phyloP scores from a whole-genome alignment of 1,140 invertebrate species.

The Drosophila pachea region DNA sequence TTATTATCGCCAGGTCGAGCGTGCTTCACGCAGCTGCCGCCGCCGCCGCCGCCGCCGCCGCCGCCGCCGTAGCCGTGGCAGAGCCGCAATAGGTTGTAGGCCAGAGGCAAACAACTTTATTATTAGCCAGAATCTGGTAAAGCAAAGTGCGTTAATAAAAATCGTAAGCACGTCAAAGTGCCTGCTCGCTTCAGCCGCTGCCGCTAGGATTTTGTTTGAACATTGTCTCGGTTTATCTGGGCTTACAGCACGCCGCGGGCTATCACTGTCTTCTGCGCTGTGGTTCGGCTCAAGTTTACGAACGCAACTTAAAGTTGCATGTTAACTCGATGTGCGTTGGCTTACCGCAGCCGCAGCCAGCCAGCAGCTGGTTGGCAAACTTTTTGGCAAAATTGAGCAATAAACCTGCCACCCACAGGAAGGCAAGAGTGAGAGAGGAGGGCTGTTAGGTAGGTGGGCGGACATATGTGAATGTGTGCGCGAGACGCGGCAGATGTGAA shows the following conservation, averaged over 20 bases:
- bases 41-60: background rate
- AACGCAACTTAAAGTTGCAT: slow-evolving; percentile 74
- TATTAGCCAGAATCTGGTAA: slow-evolving; percentile 51
- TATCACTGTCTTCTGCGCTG: slow-evolving; percentile 20
- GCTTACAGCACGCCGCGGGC: slow-evolving; percentile 47
- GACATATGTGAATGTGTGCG: slow-evolving; percentile 13
- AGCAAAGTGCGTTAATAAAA: slow-evolving; percentile 61
- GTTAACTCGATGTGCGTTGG: slow-evolving; percentile 68
- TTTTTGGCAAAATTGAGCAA: slow-evolving; percentile 73
- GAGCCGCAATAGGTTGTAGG: too few species aligned
- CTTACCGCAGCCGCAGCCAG: slow-evolving; percentile 31
- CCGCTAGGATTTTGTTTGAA: slow-evolving; percentile 50
- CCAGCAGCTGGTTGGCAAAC: slow-evolving; percentile 52
- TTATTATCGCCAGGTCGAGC: slow-evolving; percentile 37
- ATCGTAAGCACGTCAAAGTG: slow-evolving; percentile 58
- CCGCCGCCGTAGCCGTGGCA: too few species aligned
- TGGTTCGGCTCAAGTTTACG: slow-evolving; percentile 56
- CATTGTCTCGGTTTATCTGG: slow-evolving; percentile 66
- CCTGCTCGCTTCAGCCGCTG: background rate
- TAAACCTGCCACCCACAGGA: slow-evolving; percentile 61
- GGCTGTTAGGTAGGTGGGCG: background rate
- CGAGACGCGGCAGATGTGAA: slow-evolving; percentile 46
- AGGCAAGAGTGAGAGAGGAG: slow-evolving; percentile 7
- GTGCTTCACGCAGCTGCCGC: background rate
- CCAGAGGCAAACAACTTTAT: slow-evolving; percentile 41